Percentiles rank a stretch among this genome's conserved stretches.
phyloP scores from a whole-genome alignment of 2,888 invertebrate genomes.

The Arenicola marina region DNA sequence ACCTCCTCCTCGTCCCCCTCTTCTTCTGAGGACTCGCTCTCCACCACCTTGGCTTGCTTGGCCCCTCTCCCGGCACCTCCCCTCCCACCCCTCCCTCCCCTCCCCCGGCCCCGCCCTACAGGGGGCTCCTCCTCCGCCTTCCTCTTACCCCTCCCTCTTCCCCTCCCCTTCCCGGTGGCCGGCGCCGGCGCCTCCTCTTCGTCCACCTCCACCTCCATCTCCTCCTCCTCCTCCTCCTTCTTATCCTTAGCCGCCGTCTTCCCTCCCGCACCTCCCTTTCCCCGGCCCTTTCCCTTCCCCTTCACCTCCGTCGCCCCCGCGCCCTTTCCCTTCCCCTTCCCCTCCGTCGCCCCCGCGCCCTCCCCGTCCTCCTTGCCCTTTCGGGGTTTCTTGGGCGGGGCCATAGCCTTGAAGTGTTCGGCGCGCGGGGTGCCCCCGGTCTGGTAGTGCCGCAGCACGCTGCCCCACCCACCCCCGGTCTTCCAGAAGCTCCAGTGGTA shows the following conservation, averaged over 20 bases:
- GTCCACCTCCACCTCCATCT: conserved; percentile 8
- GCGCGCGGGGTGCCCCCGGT: conserved; percentile 39
- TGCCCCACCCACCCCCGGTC: conserved; percentile 45
- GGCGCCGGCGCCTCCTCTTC: neutral
- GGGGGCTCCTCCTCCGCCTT: neutral
- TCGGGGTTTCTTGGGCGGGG: neutral
- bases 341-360: neutral
- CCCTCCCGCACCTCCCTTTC: conserved; percentile 33
- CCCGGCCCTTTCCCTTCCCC: conserved; percentile 14
- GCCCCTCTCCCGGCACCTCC: too few relatives aligned
- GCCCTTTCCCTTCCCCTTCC: conserved; percentile 4
- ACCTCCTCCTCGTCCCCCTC: neutral
- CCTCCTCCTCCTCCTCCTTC: neutral
- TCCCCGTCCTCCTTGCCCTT: conserved; percentile 25
- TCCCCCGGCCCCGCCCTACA: neutral
- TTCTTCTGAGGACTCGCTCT: neutral
- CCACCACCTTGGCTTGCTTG: neutral
- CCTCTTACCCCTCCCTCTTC: neutral
- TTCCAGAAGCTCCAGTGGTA: conserved; percentile 42
- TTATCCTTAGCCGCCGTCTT: too few relatives aligned
- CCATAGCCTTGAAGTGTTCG: neutral
- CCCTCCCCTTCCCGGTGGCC: neutral
- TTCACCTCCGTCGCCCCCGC: neutral
- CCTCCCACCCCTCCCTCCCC: too few relatives aligned
- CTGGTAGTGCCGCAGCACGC: conserved; percentile 41